These are phyloP conservation scores for Halisarca cf. caerulea DNA, from an alignment of 37 sponge, comb jelly and placozoan genomes.

Conservation along the genomic window DNA sequence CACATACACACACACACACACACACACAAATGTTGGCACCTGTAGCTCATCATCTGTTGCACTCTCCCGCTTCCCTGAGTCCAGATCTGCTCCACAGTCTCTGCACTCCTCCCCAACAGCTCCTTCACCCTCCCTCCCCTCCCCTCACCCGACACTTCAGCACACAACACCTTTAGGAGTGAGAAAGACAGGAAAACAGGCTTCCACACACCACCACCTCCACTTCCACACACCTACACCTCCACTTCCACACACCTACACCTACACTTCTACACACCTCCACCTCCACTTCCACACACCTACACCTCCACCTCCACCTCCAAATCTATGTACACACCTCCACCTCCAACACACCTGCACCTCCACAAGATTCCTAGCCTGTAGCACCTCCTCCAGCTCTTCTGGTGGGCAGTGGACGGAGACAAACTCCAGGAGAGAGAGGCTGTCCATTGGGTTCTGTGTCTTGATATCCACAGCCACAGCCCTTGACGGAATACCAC, in stretches of 20 bases:
- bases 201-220: no score
- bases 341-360: conserved; percentile 42
- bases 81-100: conserved; percentile 26
- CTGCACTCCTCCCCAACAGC: conserved; percentile 3
- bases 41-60: conserved; percentile 3
- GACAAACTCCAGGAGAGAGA: conserved; percentile 55
- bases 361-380: conserved; percentile 32
- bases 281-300: no score
- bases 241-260: no score
- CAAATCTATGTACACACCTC: neutral
- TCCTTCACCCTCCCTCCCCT: neutral
- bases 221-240: no score
- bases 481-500: no score
- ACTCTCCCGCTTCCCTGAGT: neutral
- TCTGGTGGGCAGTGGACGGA: conserved; percentile 69
- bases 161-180: conserved; percentile 5
- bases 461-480: neutral
- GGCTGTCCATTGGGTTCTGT: neutral
- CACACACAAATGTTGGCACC: neutral
- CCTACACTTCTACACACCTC: no score
- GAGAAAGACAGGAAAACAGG: no score
- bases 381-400: conserved; percentile 44
- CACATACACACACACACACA: no score
- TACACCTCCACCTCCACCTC: neutral
- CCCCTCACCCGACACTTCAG: neutral